Evolutionary conservation across 2,888 invertebrate genomes (phyloP).

Genomic region (Parnassius mnemosyne): DNA sequence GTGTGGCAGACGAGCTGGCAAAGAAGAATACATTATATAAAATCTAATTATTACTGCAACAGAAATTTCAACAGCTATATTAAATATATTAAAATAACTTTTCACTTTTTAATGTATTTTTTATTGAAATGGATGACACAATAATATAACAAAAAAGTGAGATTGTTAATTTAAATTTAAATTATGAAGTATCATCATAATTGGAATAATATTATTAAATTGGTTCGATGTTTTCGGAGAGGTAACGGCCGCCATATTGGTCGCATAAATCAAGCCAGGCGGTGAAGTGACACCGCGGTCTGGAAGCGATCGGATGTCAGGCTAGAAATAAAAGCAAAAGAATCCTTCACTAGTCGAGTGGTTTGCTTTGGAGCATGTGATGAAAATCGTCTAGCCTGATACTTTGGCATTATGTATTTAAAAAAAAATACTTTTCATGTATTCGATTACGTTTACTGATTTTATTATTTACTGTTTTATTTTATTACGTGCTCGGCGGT

Average conservation of each 20-base stretch:
- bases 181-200: constrained; percentile 42
- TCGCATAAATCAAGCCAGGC: constrained; percentile 76
- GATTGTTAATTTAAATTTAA: constrained; percentile 7
- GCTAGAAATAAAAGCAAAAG: constrained; percentile 73
- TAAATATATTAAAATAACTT: too few relatives aligned
- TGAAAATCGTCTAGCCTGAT: constrained; percentile 65
- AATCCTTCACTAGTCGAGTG: constrained; percentile 74
- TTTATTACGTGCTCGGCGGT: too few relatives aligned
- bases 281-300: constrained; percentile 67
- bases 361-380: constrained; percentile 70
- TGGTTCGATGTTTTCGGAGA: constrained; percentile 70
- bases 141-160: background rate
- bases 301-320: constrained; percentile 78
- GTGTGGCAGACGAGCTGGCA: too few relatives aligned
- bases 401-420: constrained; percentile 26
- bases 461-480: too few relatives aligned
- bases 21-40: too few relatives aligned
- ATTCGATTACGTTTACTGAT: too few relatives aligned
- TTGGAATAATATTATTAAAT: constrained; percentile 48
- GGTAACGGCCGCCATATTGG: constrained; percentile 76
- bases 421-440: background rate
- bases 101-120: too few relatives aligned
- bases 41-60: too few relatives aligned
- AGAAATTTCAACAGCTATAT: too few relatives aligned
- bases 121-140: too few relatives aligned